phyloP scores from a whole-genome alignment of 2,888 invertebrate genomes.

The Pachycephus smyrnensis region DNA sequence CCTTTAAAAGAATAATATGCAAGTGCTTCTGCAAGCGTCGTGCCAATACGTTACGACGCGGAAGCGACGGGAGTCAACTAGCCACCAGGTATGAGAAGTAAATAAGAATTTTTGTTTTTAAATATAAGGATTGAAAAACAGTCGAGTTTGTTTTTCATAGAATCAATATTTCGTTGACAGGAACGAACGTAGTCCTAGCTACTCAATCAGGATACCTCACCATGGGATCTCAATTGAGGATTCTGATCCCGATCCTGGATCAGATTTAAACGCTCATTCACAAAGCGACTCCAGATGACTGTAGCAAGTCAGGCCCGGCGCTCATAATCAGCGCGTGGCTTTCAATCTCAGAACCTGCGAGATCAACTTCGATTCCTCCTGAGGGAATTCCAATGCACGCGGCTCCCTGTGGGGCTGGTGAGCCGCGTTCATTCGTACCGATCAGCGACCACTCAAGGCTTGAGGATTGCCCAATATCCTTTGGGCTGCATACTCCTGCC shows the following conservation, averaged over 20 bases:
- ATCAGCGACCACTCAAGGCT: background rate
- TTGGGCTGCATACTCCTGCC: background rate
- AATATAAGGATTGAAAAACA: conserved; percentile 6
- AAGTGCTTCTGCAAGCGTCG: conserved; percentile 79
- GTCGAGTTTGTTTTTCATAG: conserved; percentile 12
- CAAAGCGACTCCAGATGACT: conserved; percentile 64
- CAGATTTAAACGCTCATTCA: conserved; percentile 56
- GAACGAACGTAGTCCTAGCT: conserved; percentile 59
- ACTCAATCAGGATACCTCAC: conserved; percentile 54
- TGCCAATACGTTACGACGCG: conserved; percentile 62
- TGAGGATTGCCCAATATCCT: background rate
- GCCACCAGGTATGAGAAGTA: conserved; percentile 49
- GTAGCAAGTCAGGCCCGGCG: conserved; percentile 54
- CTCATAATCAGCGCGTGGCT: conserved; percentile 46
- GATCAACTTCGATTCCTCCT: conserved; percentile 27
- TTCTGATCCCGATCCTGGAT: conserved; percentile 59
- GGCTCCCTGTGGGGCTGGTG: conserved; percentile 22
- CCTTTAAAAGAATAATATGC: conserved; percentile 93
- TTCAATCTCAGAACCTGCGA: conserved; percentile 44
- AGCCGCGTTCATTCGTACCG: conserved; percentile 11
- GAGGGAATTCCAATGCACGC: conserved; percentile 14
- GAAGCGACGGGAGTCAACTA: conserved; percentile 65
- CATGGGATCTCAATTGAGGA: conserved; percentile 62
- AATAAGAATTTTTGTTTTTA: conserved; percentile 4
- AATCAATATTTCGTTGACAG: conserved; percentile 40